Conservation (phyloP, 2,888 invertebrate species). For the Drosophila anomalata region DNA sequence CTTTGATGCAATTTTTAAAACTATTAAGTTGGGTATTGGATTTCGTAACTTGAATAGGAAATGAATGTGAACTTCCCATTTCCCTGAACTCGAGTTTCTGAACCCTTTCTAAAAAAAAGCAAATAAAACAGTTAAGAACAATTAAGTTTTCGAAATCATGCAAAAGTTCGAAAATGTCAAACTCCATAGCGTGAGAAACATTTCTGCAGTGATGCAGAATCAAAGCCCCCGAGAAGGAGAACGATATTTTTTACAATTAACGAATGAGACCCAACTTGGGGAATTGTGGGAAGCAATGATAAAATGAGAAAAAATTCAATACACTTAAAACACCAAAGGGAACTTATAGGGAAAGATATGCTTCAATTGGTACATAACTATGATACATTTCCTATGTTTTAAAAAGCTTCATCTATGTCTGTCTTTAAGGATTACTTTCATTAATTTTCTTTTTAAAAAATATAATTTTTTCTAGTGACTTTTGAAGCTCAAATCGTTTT, state of each 20-base stretch:
- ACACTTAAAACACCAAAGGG: slow-evolving; percentile 21
- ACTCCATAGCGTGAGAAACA: slow-evolving; percentile 83
- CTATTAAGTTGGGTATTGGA: background rate
- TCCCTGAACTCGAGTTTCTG: background rate
- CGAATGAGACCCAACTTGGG: slow-evolving; percentile 53
- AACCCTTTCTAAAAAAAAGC: slow-evolving; percentile 36
- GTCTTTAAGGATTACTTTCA: too few species aligned
- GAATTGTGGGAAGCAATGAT: slow-evolving; percentile 63
- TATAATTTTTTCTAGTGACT: slow-evolving; percentile 19
- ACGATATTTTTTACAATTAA: slow-evolving; percentile 78
- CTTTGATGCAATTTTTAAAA: background rate
- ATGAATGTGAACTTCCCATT: background rate
- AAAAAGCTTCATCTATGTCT: background rate
- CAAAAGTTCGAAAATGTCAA: slow-evolving; percentile 84
- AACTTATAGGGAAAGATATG: background rate
- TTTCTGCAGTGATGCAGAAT: slow-evolving; percentile 66
- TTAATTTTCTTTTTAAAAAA: background rate
- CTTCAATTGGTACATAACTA: background rate
- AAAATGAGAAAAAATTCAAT: slow-evolving; percentile 34
- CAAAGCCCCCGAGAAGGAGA: slow-evolving; percentile 57
- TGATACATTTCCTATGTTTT: background rate
- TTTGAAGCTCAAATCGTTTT: slow-evolving; percentile 69
- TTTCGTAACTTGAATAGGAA: background rate
- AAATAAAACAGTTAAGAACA: slow-evolving; percentile 78
- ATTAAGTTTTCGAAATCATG: slow-evolving; percentile 82